A percentile compares a stretch with the other conserved stretches of the same genome.
phyloP scores from a whole-genome alignment of 2,113 vertebrate genomes.

The Baryphthengus martii region DNA sequence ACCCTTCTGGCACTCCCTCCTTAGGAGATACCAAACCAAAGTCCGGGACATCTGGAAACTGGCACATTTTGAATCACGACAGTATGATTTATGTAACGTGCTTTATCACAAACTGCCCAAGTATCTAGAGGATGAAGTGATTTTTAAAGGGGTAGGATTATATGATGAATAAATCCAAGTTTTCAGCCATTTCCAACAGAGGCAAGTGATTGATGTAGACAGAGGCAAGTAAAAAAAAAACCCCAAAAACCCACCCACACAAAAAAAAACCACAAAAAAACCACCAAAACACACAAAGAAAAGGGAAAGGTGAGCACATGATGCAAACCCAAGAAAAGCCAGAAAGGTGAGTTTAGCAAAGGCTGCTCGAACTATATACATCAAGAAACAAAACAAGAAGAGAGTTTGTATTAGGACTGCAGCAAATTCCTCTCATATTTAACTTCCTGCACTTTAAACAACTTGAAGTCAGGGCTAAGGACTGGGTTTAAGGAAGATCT shows the following conservation, averaged over 20 bases:
- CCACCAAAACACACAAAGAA: too few relatives aligned
- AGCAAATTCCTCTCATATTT: neutral
- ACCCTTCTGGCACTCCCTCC: neutral
- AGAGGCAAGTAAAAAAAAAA: neutral
- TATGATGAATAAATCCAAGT: neutral
- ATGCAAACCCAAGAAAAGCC: neutral
- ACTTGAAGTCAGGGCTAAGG: neutral
- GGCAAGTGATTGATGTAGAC: neutral
- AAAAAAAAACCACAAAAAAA: too few relatives aligned
- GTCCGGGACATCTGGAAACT: neutral
- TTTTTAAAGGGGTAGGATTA: neutral
- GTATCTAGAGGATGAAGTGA: neutral
- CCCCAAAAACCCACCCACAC: too few relatives aligned
- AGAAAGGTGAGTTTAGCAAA: neutral
- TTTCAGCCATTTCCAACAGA: neutral
- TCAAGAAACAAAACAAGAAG: neutral
- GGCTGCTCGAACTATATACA: neutral
- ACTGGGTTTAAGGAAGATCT: neutral
- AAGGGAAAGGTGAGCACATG: neutral
- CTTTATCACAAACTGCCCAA: neutral
- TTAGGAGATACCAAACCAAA: neutral
- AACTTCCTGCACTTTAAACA: neutral
- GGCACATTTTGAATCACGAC: neutral
- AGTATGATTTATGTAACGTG: neutral
- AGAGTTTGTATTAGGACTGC: neutral